These are phyloP conservation scores for Thera obeliscata DNA, from an alignment of 2,888 invertebrate species.

Conservation along the genomic window DNA sequence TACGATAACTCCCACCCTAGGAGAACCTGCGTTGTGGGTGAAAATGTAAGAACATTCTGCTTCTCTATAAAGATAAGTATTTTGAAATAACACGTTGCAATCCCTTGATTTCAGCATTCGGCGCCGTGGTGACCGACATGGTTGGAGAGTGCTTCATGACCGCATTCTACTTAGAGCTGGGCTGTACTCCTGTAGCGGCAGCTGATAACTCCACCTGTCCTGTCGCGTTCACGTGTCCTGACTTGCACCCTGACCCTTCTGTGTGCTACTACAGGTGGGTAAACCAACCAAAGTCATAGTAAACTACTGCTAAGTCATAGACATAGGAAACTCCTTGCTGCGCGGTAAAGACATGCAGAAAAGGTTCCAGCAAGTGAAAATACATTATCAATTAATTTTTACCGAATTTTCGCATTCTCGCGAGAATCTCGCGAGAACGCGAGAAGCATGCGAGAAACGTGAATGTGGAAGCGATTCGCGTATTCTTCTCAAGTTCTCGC, in stretches of 20 bases:
- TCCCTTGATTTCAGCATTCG: conserved; percentile 51
- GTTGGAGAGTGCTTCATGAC: conserved; percentile 71
- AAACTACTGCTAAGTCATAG: not conserved
- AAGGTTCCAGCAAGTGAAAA: no score
- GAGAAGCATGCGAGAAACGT: no score
- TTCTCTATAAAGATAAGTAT: no score
- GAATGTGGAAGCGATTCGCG: no score
- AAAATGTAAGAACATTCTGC: no score
- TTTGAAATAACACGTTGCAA: not conserved
- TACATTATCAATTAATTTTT: no score
- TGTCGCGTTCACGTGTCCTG: conserved; percentile 67
- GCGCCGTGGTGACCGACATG: conserved; percentile 55
- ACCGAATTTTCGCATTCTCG: no score
- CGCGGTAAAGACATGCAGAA: no score
- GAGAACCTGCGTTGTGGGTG: no score
- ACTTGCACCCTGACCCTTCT: conserved; percentile 68
- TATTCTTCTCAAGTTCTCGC: no score
- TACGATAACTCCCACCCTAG: no score
- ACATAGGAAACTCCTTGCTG: not conserved
- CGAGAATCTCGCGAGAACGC: no score
- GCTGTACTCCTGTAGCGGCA: conserved; percentile 59
- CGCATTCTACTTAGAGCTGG: conserved; percentile 71
- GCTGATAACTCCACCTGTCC: conserved; percentile 65
- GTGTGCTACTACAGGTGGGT: conserved; percentile 71
- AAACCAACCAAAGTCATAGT: not conserved